phyloP scores from a whole-genome alignment of 2,888 invertebrate species.

The Litoditis marina region DNA sequence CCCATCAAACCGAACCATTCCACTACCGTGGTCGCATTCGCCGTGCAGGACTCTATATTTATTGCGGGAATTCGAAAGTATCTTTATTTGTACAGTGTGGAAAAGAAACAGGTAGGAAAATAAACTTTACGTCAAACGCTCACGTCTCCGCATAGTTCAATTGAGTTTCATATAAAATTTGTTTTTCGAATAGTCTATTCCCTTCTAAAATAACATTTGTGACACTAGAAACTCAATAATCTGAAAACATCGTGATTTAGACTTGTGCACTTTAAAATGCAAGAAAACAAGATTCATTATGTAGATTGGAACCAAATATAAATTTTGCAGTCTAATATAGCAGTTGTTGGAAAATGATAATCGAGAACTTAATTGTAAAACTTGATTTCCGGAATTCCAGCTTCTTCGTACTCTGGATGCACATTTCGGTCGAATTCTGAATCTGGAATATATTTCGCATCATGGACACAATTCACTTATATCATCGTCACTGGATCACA shows the following conservation, averaged over 20 bases:
- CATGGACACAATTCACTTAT: slow-evolving; percentile 74
- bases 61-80: slow-evolving; percentile 91
- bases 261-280: too few species aligned
- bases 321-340: too few species aligned
- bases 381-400: slow-evolving; percentile 11
- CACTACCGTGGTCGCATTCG: slow-evolving; percentile 81
- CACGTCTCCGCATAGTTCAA: too few species aligned
- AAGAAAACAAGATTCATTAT: too few species aligned
- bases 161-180: too few species aligned
- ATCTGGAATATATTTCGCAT: slow-evolving; percentile 80
- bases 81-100: slow-evolving; percentile 86
- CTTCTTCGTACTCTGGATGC: slow-evolving; percentile 89
- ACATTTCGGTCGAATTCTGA: slow-evolving; percentile 92
- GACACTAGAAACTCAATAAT: too few species aligned
- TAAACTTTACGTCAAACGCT: too few species aligned
- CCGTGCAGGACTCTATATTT: slow-evolving; percentile 83
- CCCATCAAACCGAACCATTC: slow-evolving; percentile 76
- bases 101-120: slow-evolving; percentile 63
- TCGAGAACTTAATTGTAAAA: background rate
- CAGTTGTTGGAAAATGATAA: too few species aligned
- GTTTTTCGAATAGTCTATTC: too few species aligned
- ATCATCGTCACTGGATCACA: slow-evolving; percentile 92
- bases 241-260: too few species aligned
- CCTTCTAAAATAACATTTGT: too few species aligned
- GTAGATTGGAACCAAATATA: too few species aligned